Evolutionary conservation across 2,797 vertebrate genomes (phyloP).

Genomic region (Stomatorhinus walkeri): DNA sequence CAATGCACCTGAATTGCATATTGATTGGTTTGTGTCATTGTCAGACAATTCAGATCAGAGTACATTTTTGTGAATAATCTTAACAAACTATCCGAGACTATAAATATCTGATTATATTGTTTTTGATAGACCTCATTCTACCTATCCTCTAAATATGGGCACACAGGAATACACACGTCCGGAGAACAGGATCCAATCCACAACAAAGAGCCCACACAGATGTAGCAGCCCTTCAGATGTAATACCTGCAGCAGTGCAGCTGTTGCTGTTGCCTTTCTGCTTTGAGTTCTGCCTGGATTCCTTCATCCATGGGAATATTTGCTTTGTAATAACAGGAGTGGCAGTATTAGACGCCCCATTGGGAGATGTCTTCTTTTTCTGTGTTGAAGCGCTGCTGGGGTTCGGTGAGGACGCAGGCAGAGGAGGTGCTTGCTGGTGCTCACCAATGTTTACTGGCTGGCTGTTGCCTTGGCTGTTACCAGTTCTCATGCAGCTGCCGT

Average conservation of each 20-base stretch:
- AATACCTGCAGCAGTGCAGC: constrained; percentile 82
- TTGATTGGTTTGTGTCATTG: neutral
- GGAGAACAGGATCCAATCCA: neutral
- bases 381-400: constrained; percentile 69
- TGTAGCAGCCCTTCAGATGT: neutral
- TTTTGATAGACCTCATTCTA: neutral
- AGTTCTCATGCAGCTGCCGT: constrained; percentile 88
- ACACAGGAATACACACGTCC: neutral
- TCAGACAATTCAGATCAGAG: neutral
- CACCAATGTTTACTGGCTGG: constrained; percentile 63
- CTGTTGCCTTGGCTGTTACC: constrained; percentile 63
- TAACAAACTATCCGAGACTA: neutral
- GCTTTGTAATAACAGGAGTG: constrained; percentile 82
- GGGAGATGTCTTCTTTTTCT: constrained; percentile 79
- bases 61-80: neutral
- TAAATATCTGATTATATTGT: neutral
- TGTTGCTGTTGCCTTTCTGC: constrained; percentile 79
- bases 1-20: neutral
- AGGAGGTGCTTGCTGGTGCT: constrained; percentile 75
- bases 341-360: constrained; percentile 61
- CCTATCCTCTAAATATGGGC: neutral
- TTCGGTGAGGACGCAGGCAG: constrained; percentile 77
- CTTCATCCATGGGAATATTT: constrained; percentile 99
- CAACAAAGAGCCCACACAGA: neutral
- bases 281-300: constrained; percentile 92